These are phyloP conservation scores for Acleris holmiana DNA, from an alignment of 2,888 invertebrate genomes.

Conservation along the genomic window DNA sequence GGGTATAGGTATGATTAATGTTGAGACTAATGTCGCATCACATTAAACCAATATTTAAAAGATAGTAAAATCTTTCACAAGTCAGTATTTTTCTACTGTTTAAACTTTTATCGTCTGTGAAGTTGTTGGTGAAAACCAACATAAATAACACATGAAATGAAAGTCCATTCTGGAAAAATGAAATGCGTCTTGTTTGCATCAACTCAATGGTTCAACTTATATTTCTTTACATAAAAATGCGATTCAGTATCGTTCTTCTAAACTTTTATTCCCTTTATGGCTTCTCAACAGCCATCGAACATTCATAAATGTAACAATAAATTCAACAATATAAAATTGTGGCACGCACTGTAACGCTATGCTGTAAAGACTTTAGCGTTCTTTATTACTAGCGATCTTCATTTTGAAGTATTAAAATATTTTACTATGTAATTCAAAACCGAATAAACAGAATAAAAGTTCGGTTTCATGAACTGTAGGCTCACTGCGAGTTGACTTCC, in stretches of 20 bases:
- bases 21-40: too few relatives aligned
- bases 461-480: conserved; percentile 28
- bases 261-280: conserved; percentile 21
- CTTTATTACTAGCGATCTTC: conserved; percentile 22
- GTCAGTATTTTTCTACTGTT: too few relatives aligned
- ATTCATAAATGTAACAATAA: conserved; percentile 30
- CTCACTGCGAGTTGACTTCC: conserved; percentile 57
- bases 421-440: conserved; percentile 38
- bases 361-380: conserved; percentile 1
- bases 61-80: too few relatives aligned
- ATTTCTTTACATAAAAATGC: conserved; percentile 10
- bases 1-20: too few relatives aligned
- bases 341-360: conserved; percentile 2
- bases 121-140: too few relatives aligned
- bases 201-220: conserved; percentile 6
- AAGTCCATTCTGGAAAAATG: not conserved
- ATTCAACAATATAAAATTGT: conserved; percentile 11
- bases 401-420: conserved; percentile 25
- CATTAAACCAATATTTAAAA: too few relatives aligned
- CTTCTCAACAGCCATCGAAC: conserved; percentile 26
- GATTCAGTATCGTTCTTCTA: conserved; percentile 18
- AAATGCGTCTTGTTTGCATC: conserved; percentile 8
- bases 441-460: conserved; percentile 48
- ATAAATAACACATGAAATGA: too few relatives aligned
- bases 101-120: too few relatives aligned